Conservation (phyloP, 1,140 invertebrate species). For the Conopomorpha cramerella region DNA sequence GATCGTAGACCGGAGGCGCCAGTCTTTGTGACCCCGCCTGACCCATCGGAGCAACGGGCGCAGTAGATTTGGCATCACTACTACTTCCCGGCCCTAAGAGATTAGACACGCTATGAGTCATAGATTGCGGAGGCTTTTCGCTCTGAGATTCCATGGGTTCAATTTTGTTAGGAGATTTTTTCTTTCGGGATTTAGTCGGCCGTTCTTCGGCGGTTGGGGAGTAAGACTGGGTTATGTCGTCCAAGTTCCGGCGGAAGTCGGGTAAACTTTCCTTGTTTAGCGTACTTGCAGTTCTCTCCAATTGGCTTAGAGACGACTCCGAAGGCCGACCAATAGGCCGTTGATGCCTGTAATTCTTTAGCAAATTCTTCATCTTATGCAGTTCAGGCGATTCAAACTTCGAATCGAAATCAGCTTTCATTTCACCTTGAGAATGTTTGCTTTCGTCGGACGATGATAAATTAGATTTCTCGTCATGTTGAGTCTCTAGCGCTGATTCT, state of each 20-base stretch:
- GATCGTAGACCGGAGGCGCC: too few relatives aligned
- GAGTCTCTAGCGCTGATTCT: constrained; percentile 39
- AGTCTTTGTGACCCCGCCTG: too few relatives aligned
- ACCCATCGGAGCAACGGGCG: constrained; percentile 11
- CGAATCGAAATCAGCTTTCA: constrained; percentile 17
- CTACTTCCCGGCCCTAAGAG: constrained; percentile 19
- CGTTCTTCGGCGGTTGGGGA: constrained; percentile 43
- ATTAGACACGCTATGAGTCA: constrained; percentile 47
- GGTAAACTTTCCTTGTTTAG: constrained; percentile 44
- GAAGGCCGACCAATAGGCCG: constrained; percentile 23
- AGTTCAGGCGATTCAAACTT: too few relatives aligned
- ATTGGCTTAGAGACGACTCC: constrained; percentile 44
- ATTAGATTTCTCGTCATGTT: constrained; percentile 8
- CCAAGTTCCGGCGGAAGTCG: constrained; percentile 52
- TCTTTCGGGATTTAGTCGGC: constrained; percentile 37
- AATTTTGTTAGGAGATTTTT: constrained; percentile 33
- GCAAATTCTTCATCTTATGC: constrained; percentile 49
- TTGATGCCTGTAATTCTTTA: constrained; percentile 57
- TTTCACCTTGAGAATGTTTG: constrained; percentile 5
- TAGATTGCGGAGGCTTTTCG: constrained; percentile 15
- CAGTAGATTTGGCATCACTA: constrained; percentile 8
- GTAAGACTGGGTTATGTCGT: constrained; percentile 55
- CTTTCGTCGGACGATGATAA: background rate
- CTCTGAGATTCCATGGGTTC: constrained; percentile 26
- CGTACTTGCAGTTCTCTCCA: constrained; percentile 45